phyloP scores from a whole-genome alignment of 2,888 invertebrate species.

The Drosophila crucigera region DNA sequence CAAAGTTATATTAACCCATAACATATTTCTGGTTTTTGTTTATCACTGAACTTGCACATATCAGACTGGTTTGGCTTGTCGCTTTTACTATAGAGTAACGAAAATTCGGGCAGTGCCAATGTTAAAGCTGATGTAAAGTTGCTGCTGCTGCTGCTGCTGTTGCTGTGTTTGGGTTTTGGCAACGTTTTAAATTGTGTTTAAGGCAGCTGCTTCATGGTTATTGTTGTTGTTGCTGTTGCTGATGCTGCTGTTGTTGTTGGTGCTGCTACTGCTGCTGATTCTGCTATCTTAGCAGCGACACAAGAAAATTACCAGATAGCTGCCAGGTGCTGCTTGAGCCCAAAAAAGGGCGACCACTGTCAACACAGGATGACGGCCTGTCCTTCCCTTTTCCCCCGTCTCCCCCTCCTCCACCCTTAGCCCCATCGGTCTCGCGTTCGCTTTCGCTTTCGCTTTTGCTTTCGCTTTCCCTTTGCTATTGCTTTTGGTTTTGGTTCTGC shows the following conservation, averaged over 20 bases:
- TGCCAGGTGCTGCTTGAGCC: slow-evolving; percentile 30
- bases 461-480: slow-evolving; percentile 5
- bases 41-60: background rate
- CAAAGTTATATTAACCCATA: background rate
- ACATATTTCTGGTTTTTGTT: background rate
- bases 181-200: slow-evolving; percentile 51
- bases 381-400: background rate
- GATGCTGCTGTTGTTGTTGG: background rate
- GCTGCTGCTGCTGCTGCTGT: background rate
- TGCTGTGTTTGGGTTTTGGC: slow-evolving; percentile 13
- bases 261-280: background rate
- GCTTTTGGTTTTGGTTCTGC: slow-evolving; percentile 5
- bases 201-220: slow-evolving; percentile 33
- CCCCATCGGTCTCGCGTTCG: background rate
- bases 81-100: background rate
- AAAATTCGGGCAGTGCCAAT: background rate
- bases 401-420: too few species aligned
- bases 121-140: slow-evolving; percentile 20
- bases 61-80: background rate
- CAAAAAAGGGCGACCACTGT: slow-evolving; percentile 23
- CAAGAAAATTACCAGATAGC: slow-evolving; percentile 58
- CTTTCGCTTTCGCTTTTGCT: background rate
- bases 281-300: slow-evolving; percentile 7
- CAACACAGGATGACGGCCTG: slow-evolving; percentile 25
- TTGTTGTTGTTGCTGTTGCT: slow-evolving; percentile 12